A percentile compares a stretch with the other conserved stretches of the same genome.
phyloP scores from a whole-genome alignment of 1,140 invertebrate genomes.

The Eulimnadia texana region DNA sequence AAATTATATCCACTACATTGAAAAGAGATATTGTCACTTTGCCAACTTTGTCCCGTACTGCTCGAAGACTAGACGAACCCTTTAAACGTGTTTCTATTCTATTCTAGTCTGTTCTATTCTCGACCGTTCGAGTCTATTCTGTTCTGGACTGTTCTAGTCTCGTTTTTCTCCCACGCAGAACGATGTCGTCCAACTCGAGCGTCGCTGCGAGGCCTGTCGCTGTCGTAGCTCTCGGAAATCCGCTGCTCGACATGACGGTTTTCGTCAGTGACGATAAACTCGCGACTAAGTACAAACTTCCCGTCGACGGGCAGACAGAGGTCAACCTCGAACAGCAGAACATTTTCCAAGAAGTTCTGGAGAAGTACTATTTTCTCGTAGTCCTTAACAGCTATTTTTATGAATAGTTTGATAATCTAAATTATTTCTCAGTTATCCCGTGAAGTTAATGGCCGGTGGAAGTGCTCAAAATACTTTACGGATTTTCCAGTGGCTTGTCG shows the following conservation, averaged over 20 bases:
- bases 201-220: conserved; percentile 19
- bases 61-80: too few species aligned
- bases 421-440: conserved; percentile 19
- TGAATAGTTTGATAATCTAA: neutral
- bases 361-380: conserved; percentile 18
- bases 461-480: conserved; percentile 37
- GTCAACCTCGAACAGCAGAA: conserved; percentile 27
- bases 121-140: too few species aligned
- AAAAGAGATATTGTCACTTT: too few species aligned
- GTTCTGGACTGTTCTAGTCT: too few species aligned
- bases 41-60: too few species aligned
- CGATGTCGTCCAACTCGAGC: neutral
- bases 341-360: conserved; percentile 23
- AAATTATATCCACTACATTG: too few species aligned
- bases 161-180: too few species aligned
- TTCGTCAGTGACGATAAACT: conserved; percentile 32
- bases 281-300: conserved; percentile 39
- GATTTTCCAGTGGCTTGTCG: conserved; percentile 36
- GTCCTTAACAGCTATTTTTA: neutral
- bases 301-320: conserved; percentile 34
- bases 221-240: conserved; percentile 43
- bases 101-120: too few species aligned
- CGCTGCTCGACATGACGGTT: conserved; percentile 44
- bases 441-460: conserved; percentile 30
- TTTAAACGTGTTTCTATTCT: too few species aligned